Percentiles rank a stretch among this genome's conserved stretches.
Evolutionary conservation across 2,888 invertebrate genomes (phyloP).

Genomic region (Tuberolachnus salignus): DNA sequence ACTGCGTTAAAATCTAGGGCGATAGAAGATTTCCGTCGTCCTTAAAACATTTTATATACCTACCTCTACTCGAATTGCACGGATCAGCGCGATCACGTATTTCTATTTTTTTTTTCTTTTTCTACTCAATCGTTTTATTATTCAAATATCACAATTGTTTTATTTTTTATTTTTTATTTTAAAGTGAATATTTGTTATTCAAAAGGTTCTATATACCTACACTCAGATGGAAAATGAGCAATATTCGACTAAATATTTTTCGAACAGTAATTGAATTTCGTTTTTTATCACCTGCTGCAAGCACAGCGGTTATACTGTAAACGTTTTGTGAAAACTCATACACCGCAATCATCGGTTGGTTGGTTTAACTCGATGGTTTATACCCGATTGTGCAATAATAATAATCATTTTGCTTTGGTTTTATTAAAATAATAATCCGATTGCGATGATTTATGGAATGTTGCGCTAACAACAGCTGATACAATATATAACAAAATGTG

Average conservation of each 20-base stretch:
- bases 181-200: conserved; percentile 8
- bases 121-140: not conserved
- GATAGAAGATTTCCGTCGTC: no score
- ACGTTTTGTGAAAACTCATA: not conserved
- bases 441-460: not conserved
- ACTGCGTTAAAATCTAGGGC: no score
- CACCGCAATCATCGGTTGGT: not conserved
- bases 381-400: not conserved
- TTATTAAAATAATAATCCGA: conserved; percentile 10
- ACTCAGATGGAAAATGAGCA: no score
- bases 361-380: not conserved
- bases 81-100: no score
- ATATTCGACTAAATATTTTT: not conserved
- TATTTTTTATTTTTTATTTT: not conserved
- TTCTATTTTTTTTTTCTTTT: no score
- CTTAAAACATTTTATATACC: no score
- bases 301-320: not conserved
- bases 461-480: not conserved
- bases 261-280: conserved; percentile 14
- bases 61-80: no score
- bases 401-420: not conserved
- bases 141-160: not conserved
- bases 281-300: not conserved
- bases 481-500: not conserved
- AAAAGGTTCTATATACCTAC: not conserved